A percentile compares a stretch with the other conserved stretches of the same genome.
Conservation (phyloP, 2,113 vertebrate genomes). For the Motacilla alba region DNA sequence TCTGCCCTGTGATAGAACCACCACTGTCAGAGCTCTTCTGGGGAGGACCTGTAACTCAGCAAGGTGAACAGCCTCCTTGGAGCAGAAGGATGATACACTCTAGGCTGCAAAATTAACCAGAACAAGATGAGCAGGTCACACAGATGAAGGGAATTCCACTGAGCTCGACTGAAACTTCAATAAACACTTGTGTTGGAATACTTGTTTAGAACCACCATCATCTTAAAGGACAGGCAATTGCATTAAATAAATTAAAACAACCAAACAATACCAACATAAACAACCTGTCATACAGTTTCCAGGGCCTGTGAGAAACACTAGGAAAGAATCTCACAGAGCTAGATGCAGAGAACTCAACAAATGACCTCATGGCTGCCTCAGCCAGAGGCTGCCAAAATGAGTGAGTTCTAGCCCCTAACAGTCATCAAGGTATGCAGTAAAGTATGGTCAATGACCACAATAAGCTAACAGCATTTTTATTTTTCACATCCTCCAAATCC, state of each 20-base stretch:
- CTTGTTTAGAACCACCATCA: neutral
- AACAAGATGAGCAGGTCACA: neutral
- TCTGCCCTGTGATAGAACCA: neutral
- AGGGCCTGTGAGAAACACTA: conserved; percentile 7
- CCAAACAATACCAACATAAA: neutral
- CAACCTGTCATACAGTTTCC: conserved; percentile 20
- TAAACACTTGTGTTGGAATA: neutral
- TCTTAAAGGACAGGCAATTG: neutral
- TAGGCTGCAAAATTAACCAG: neutral
- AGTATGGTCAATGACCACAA: neutral
- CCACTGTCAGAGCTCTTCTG: neutral
- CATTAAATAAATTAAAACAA: neutral
- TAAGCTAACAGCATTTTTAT: neutral
- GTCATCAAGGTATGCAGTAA: neutral
- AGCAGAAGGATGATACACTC: neutral
- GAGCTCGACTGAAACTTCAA: neutral
- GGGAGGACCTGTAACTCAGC: neutral
- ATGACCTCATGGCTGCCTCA: neutral
- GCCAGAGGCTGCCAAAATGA: neutral
- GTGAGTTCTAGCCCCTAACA: neutral
- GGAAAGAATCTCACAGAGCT: conserved; percentile 42
- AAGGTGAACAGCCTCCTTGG: neutral
- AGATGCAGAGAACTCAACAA: neutral
- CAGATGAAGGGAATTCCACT: neutral
- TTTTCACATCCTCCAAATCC: neutral